Evolutionary conservation across 2,113 vertebrate genomes (phyloP).

Genomic region (Vimba vimba): DNA sequence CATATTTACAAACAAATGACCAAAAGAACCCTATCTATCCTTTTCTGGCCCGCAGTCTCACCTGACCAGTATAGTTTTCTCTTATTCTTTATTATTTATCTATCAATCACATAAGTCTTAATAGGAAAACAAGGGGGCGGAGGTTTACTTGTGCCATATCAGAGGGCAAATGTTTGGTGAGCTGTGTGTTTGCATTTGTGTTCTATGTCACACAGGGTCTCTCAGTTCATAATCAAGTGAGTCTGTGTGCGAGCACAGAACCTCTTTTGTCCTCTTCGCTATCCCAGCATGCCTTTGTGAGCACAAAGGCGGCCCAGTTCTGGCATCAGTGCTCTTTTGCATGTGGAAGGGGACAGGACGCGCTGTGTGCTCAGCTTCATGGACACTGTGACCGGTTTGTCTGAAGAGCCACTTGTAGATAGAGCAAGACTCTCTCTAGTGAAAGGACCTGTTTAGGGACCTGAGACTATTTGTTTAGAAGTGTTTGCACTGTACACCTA

Average conservation of each 20-base stretch:
- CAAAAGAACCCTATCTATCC: not conserved
- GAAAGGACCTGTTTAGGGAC: not conserved
- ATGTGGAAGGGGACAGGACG: constrained; percentile 29
- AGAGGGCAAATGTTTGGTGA: constrained; percentile 32
- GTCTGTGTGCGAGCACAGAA: constrained; percentile 55
- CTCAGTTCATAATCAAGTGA: constrained; percentile 39
- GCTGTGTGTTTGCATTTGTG: constrained; percentile 28
- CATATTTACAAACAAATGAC: not conserved
- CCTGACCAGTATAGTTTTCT: not conserved
- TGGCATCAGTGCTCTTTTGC: not conserved
- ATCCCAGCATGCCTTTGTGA: constrained; percentile 56
- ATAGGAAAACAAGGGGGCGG: not conserved
- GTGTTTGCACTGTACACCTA: not conserved
- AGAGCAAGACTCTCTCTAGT: not conserved
- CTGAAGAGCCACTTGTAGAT: constrained; percentile 10
- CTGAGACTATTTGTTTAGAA: not conserved
- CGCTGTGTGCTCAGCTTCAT: constrained; percentile 8
- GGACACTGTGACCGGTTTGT: not conserved
- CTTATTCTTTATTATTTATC: not conserved
- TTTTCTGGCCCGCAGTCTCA: not conserved
- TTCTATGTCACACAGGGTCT: constrained; percentile 13
- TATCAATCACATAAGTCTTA: not conserved
- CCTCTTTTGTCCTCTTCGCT: constrained; percentile 57
- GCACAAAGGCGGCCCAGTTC: constrained; percentile 69
- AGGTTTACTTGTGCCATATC: constrained; percentile 8